A percentile compares a stretch with the other conserved stretches of the same genome.
Evolutionary conservation across 2,797 vertebrate genomes (phyloP).

Genomic region (Nyctalus aviator): DNA sequence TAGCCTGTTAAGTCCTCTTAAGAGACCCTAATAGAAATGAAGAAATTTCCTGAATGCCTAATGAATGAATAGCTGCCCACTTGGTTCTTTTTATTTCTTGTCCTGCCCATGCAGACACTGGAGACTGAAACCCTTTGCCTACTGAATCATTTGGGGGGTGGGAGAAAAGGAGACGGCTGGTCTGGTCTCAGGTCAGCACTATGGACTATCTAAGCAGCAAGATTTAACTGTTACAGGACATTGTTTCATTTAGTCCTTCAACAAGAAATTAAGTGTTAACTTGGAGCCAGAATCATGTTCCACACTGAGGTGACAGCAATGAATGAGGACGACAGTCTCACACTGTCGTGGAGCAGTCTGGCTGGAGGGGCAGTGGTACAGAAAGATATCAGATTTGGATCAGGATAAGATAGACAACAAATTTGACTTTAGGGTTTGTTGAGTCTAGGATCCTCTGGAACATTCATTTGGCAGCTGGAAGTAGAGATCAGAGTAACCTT

Average conservation of each 20-base stretch:
- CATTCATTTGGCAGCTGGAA: constrained; percentile 7
- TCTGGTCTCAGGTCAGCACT: background rate
- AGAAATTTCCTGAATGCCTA: background rate
- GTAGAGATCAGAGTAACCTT: background rate
- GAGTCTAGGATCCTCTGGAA: background rate
- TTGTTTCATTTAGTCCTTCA: background rate
- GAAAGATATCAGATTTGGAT: background rate
- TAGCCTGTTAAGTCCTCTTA: background rate
- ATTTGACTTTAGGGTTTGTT: background rate
- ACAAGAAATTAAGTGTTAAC: background rate
- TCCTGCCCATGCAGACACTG: background rate
- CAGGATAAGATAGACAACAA: background rate
- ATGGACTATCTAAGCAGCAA: background rate
- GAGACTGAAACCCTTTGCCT: background rate
- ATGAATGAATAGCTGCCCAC: background rate
- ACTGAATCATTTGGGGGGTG: rapidly evolving
- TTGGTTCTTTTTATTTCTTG: background rate
- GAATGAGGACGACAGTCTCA: background rate
- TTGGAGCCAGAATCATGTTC: background rate
- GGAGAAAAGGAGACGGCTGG: background rate
- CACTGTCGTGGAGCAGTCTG: rapidly evolving
- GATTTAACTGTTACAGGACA: background rate
- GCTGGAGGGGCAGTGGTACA: background rate
- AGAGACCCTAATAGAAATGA: background rate
- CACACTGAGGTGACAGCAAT: no score